phyloP scores from a whole-genome alignment of 2,888 invertebrate genomes.

The Girardia tigrina region DNA sequence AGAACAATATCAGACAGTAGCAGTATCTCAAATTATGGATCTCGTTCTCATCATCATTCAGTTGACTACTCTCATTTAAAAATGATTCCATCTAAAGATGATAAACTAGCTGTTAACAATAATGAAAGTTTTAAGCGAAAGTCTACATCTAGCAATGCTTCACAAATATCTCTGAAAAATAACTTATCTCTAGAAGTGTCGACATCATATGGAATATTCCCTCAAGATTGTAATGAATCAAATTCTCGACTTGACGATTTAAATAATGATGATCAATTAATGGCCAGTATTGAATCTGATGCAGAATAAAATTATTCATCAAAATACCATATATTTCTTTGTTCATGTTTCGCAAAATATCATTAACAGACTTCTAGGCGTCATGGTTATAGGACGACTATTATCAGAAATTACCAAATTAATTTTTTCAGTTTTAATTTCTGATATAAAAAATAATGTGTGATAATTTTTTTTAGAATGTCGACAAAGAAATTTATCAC shows the following conservation, averaged over 20 bases:
- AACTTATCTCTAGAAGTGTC: background rate
- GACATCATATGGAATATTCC: background rate
- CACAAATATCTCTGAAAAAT: background rate
- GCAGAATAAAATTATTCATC: background rate
- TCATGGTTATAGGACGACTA: background rate
- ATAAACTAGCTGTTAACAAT: background rate
- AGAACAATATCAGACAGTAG: constrained; percentile 17
- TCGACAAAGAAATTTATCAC: no score
- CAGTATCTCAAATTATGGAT: constrained; percentile 3
- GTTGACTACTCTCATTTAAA: background rate
- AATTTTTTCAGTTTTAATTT: background rate
- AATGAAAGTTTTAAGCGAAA: background rate
- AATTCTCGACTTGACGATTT: background rate
- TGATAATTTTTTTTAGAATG: constrained; percentile 9
- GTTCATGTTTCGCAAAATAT: background rate
- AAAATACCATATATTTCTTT: background rate
- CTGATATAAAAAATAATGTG: background rate
- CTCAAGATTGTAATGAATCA: constrained; percentile 1
- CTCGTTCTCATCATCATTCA: constrained; percentile 4
- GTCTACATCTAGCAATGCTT: background rate
- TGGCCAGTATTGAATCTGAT: constrained; percentile 19
- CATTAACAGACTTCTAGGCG: background rate
- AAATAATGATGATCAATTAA: constrained; percentile 6
- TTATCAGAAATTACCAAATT: constrained; percentile 15
- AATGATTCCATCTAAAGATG: constrained; percentile 8